phyloP scores from a whole-genome alignment of 2,888 invertebrate genomes.

The Asteroscopus sphinx region DNA sequence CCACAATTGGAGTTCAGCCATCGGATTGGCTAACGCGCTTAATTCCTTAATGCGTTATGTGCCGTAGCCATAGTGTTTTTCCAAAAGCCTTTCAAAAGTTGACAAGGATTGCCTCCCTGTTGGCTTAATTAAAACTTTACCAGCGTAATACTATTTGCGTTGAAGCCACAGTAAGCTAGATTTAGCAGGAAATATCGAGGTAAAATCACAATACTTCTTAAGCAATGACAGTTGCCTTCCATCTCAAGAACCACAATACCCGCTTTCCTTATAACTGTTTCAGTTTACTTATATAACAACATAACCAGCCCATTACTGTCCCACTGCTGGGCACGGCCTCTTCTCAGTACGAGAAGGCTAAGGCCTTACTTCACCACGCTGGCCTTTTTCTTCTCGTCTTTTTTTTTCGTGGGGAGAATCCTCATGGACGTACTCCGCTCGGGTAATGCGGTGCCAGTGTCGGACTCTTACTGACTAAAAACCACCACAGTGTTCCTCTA shows the following conservation, averaged over 20 bases:
- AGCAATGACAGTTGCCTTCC: conserved; percentile 30
- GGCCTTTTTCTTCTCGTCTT: no score
- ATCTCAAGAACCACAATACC: conserved; percentile 21
- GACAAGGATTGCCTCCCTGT: neutral
- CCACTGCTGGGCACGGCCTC: no score
- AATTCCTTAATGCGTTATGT: conserved; percentile 28
- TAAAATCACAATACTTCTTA: conserved; percentile 31
- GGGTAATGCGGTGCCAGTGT: no score
- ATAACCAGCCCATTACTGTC: no score
- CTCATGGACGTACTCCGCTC: no score
- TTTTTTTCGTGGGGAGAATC: no score
- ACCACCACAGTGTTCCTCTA: no score
- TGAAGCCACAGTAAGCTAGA: conserved; percentile 5
- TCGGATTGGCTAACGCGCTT: conserved; percentile 35
- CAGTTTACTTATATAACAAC: conserved; percentile 11
- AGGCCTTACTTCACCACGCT: no score
- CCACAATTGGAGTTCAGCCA: conserved; percentile 39
- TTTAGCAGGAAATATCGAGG: conserved; percentile 31
- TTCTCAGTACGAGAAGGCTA: no score
- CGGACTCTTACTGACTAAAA: no score
- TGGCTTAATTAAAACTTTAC: neutral
- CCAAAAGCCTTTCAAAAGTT: conserved; percentile 6
- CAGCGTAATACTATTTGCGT: conserved; percentile 7
- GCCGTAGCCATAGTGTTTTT: conserved; percentile 12
- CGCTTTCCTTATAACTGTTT: conserved; percentile 21